Base-by-base conservation (phyloP, 2,113 vertebrate species). In the Chionodraco myersi region DNA sequence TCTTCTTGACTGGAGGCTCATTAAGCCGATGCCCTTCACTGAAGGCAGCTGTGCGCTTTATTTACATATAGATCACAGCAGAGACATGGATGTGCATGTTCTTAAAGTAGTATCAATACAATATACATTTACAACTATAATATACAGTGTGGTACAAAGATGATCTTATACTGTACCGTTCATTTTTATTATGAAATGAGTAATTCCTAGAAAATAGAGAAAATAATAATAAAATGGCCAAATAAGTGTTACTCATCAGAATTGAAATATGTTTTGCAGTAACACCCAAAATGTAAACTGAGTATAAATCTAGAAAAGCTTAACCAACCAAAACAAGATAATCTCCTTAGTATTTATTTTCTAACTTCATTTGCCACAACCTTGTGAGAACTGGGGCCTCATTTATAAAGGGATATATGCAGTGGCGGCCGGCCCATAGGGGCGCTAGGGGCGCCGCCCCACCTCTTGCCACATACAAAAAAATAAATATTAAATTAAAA, bases 31-130 rank as follows among this genome's bases (percentile, higher is more conserved):
- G 52, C 26, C 44, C 73, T 75, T 65, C 23, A 65, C 36, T 58
- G 47, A 68, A 53, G 68, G 44, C 36, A 77, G 57, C 53, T 72
- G 44, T 63, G 44, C 11, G 3, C 18, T 54, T 66, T 34, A 64
- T 67, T 70, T 30, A 59, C 26, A 85, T 75, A 45, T 10, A 56
- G 54, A 83, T 67, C 51, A 74, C 81, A 64, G 69, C 41, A 61
- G 21, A 62, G 30, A 62, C 14, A 66, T 68, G 6, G 15, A 74
- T 36, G 21, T 70, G 62, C 18, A 73, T 34, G 12, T 65, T 49
- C 54, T 60, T n/a, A 23, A 60, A 59, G 21, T 7, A 18, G 26
- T 16, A 59, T 3, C 16, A 53, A 36, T 16, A 70, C 16, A 53
- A 36, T 16, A 56, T 3, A 47, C 45, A 45, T 5, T 13, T 10